Conservation (phyloP, 2,797 vertebrate species). For the Smutsia temminckii region DNA sequence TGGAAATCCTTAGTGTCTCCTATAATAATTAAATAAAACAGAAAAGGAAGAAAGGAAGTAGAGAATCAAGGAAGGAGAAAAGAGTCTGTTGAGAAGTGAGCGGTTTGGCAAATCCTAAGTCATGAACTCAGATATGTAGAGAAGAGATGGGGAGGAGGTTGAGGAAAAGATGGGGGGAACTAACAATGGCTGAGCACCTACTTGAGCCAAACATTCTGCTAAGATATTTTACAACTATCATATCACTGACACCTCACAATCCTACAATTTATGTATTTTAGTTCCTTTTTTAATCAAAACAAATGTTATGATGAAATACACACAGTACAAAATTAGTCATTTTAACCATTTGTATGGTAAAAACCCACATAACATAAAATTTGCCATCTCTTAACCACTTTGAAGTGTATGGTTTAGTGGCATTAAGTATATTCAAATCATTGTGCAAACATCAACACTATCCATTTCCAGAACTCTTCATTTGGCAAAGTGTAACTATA, state of each 20-base stretch:
- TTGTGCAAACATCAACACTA: neutral
- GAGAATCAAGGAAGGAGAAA: neutral
- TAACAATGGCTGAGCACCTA: neutral
- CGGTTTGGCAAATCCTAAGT: neutral
- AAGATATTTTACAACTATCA: neutral
- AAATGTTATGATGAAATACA: neutral
- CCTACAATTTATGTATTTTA: neutral
- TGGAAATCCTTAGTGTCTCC: neutral
- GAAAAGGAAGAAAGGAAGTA: neutral
- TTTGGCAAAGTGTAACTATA: neutral
- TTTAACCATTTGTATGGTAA: neutral
- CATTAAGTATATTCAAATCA: neutral
- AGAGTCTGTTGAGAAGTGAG: neutral
- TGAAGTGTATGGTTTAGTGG: neutral
- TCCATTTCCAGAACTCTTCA: neutral
- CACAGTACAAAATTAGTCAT: neutral
- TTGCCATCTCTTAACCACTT: neutral
- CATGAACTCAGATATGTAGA: neutral
- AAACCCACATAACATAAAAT: neutral
- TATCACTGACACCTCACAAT: neutral
- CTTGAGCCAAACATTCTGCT: neutral
- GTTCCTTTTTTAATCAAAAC: neutral
- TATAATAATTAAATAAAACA: conserved; percentile 8
- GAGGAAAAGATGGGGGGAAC: neutral
- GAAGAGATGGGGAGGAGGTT: neutral